These are phyloP conservation scores for Lampris incognitus DNA, from an alignment of 2,113 vertebrate species.

Conservation along the genomic window DNA sequence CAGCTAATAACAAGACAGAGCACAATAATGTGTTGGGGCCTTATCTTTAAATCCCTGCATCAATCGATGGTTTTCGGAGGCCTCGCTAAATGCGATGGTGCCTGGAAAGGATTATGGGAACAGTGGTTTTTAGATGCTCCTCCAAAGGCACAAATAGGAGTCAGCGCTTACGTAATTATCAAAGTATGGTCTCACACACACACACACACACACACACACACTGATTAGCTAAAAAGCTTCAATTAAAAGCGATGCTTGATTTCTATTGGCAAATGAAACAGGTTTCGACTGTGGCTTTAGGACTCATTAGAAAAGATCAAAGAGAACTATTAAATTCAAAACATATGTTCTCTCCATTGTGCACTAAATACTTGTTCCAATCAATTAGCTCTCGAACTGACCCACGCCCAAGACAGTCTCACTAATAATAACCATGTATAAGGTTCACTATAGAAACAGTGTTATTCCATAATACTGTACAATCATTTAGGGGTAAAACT, in stretches of 20 bases:
- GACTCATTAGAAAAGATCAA: conserved; percentile 69
- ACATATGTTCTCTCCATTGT: conserved; percentile 65
- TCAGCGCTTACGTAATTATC: conserved; percentile 7
- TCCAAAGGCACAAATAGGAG: background rate
- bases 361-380: conserved; percentile 67
- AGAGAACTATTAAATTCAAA: conserved; percentile 61
- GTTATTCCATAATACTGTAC: background rate
- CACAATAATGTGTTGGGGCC: background rate
- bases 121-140: conserved; percentile 27
- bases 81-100: background rate
- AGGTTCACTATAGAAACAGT: background rate
- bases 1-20: background rate
- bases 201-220: background rate
- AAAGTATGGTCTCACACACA: conserved; percentile 23
- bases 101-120: conserved; percentile 28
- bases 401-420: conserved; percentile 2
- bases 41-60: background rate
- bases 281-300: conserved; percentile 65
- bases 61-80: background rate
- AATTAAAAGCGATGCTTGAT: conserved; percentile 65
- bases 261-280: conserved; percentile 67
- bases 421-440: background rate
- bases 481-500: no score
- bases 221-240: conserved; percentile 61
- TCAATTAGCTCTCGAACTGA: conserved; percentile 40